Conservation (phyloP, 2,113 vertebrate species). For the Camelus bactrianus region DNA sequence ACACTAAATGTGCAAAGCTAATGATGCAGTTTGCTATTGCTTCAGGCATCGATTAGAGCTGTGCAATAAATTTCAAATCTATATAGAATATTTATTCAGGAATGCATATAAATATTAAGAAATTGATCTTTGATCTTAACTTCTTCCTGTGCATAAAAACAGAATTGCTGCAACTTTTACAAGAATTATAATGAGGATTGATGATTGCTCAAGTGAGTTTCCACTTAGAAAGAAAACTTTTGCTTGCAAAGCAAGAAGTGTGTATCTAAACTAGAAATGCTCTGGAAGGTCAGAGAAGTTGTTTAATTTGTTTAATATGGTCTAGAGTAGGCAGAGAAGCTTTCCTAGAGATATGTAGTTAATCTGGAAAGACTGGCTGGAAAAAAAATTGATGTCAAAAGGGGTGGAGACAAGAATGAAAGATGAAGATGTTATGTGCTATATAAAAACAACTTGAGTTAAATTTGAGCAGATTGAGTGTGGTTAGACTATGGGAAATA, state of each 20-base stretch:
- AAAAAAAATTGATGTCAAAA: neutral
- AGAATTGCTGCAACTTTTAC: neutral
- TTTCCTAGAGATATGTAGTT: conserved; percentile 22
- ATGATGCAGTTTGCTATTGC: neutral
- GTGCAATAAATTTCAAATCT: neutral
- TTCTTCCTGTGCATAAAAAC: neutral
- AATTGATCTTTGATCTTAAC: neutral
- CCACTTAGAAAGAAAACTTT: neutral
- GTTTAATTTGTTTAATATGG: neutral
- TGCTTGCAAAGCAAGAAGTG: neutral
- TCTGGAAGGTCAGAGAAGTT: neutral
- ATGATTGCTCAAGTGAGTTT: neutral
- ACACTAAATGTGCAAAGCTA: neutral
- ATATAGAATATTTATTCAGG: neutral
- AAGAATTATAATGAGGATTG: neutral
- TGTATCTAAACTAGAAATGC: neutral
- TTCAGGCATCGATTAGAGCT: neutral
- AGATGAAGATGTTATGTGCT: neutral
- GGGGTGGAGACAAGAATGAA: neutral
- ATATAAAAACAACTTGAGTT: conserved; percentile 6
- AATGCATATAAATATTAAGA: neutral
- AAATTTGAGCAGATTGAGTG: neutral
- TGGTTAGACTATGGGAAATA: neutral
- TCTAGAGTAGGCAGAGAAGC: neutral
- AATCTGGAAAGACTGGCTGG: neutral